Base-by-base conservation (phyloP, 2,113 vertebrate species). In the Hymenochirus boettgeri region DNA sequence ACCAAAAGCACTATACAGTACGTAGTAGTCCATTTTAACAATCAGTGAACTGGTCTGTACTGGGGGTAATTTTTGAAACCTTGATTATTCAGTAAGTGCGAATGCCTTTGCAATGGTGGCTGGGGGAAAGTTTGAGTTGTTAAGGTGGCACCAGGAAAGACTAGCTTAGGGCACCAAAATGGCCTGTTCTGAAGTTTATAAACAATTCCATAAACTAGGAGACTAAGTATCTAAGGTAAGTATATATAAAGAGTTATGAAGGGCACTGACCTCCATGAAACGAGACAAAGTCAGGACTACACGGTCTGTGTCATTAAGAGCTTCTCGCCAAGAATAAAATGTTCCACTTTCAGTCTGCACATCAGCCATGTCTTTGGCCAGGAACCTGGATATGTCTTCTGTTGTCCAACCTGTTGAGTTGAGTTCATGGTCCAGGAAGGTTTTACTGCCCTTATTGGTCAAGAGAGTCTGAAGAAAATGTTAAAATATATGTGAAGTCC, bases 231-330 rank as follows among this genome's bases (percentile, higher is more conserved):
- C 33, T 11, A 9, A 35, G 39, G 17, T 42, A n/a, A n/a, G 5
- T 17, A 42, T 3, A 42, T 42, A 42, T n/a, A 42, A n/a, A 42
- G 2, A 15, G 39, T n/a, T 6, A 12, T 25, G 19, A 2, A 10
- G 22, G 3, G 13, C 24, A 80, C 92, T 71, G 37, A 98, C 96
- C 91, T 98, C 95, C 95, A 98, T 97, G 83, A 97, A 98, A 57
- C 79, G 91, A 1, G 95, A 93, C 64, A 98, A 92, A 65, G 88
- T 94, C 78, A 84, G 82, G 73, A 99, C 79, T 62, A 93, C 94
- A 26, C 83, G 79, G 76, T 93, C 92, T 0, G 94, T 98, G 81
- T 97, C 96, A 10, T 99, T 98, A 81, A 97, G 94, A 53, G 92
- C 86, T 0, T 94, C 87, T 75, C 87, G 79, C 96, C 96, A 99